Evolutionary conservation across 2,113 vertebrate species (phyloP).

Genomic region (Patagioenas fasciata): DNA sequence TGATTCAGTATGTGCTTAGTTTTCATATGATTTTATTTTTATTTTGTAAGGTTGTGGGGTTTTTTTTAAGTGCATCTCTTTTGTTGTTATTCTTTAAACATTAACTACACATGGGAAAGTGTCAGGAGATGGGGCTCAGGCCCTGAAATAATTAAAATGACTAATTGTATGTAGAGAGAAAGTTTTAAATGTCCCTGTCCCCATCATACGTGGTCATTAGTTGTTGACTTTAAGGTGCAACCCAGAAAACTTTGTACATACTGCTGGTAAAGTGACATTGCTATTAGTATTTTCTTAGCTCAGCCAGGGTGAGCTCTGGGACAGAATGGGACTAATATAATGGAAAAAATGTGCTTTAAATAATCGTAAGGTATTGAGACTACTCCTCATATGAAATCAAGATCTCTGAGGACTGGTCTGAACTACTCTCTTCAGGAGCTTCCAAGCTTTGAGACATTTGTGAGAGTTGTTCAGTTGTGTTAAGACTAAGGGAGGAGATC

Average conservation of each 20-base stretch:
- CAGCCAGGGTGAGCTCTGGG: background rate
- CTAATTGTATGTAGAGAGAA: background rate
- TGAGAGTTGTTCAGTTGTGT: background rate
- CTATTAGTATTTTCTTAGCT: background rate
- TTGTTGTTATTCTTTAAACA: background rate
- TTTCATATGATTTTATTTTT: conserved; percentile 3
- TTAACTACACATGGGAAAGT: background rate
- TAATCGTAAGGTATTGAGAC: background rate
- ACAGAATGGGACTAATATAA: background rate
- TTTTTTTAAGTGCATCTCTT: background rate
- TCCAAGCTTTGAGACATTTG: background rate
- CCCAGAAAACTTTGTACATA: background rate
- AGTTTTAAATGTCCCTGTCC: background rate
- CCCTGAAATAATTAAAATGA: background rate
- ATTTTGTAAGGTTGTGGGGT: background rate
- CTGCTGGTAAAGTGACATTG: background rate
- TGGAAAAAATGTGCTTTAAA: conserved; percentile 6
- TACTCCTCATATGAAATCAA: background rate
- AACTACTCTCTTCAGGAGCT: background rate
- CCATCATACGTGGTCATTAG: background rate
- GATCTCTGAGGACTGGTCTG: background rate
- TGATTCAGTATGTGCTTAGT: conserved; percentile 31
- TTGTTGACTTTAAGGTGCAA: background rate
- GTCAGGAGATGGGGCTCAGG: background rate
- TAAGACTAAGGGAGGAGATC: background rate